phyloP scores from a whole-genome alignment of 2,888 invertebrate species.

The Zootermopsis nevadensis region DNA sequence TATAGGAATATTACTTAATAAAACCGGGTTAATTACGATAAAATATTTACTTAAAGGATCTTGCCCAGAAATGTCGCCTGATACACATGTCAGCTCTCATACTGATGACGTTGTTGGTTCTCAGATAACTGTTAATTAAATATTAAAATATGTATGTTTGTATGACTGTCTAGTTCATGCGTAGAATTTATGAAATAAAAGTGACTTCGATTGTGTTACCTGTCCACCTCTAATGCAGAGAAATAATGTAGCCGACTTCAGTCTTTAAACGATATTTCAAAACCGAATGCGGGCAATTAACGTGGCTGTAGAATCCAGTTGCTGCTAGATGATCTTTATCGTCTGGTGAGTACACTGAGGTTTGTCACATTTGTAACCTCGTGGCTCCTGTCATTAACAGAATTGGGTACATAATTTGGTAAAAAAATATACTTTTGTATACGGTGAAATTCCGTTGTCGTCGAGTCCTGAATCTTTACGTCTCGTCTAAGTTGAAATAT shows the following conservation, averaged over 20 bases:
- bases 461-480: too few species aligned
- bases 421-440: too few species aligned
- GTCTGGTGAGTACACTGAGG: not conserved
- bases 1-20: too few species aligned
- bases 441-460: too few species aligned
- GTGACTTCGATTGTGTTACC: not conserved
- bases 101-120: too few species aligned
- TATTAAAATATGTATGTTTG: not conserved
- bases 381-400: too few species aligned
- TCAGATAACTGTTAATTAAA: not conserved
- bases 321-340: not conserved
- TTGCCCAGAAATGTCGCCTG: too few species aligned
- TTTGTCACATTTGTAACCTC: not conserved
- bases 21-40: too few species aligned
- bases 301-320: not conserved
- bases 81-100: too few species aligned
- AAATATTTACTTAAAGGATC: too few species aligned
- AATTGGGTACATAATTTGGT: too few species aligned
- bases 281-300: not conserved
- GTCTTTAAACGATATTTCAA: not conserved
- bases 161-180: not conserved
- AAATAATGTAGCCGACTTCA: not conserved
- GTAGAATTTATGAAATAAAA: not conserved
- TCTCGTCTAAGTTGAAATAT: too few species aligned
- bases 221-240: not conserved